Evolutionary conservation across 1,140 invertebrate genomes (phyloP), one percentile per base, ranked within the genome.

Genomic region (Neodiprion fabricii): DNA sequence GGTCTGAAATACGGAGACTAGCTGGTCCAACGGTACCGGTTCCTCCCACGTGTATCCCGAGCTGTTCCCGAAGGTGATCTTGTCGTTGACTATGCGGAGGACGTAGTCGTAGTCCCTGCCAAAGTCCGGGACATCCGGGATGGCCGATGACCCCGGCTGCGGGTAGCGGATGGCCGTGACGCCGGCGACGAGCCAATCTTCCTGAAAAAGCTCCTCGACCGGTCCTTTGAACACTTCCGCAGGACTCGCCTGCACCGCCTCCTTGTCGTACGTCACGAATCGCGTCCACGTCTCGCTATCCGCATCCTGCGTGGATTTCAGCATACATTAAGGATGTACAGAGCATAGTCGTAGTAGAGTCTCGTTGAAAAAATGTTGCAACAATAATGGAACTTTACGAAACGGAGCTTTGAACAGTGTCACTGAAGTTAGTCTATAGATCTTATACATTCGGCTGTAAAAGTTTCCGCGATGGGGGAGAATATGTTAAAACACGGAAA

Each of bases 91-190:
- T 11, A 23, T 7, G 10, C 40, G 12, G 12, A 47, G 11, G 11
- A 23, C 11, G 40, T 69, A 69, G 21, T 69, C 67, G 21, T 17
- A 69, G 21, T 69, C 21, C 17, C 12, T 21, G 21, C n/a, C 8
- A 14, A 69, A 69, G 40, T 69, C 67, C 67, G 67, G 67, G 12
- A 69, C 23, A 69, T 47, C 67, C 67, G 67, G 67, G 40, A 69
- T 69, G 67, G 17, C 67, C 67, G 17, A 23, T 12, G 67, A 69
- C 21, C 40, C 21, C 40, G 67, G 67, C 67, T 69, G 67, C 17
- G 40, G 67, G 11, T 23, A 69, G 67, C 23, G 67, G 40, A 69
- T 0, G 67, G 67, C 67, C 40, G 40, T 23, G 17, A 69, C 23
- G 21, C 21, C 40, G 17, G 11, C 67, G 11, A 69, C 40, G 9